These are phyloP conservation scores for Orientallactaga sibirica DNA, from an alignment of 2,797 vertebrate species.

Conservation along the genomic window DNA sequence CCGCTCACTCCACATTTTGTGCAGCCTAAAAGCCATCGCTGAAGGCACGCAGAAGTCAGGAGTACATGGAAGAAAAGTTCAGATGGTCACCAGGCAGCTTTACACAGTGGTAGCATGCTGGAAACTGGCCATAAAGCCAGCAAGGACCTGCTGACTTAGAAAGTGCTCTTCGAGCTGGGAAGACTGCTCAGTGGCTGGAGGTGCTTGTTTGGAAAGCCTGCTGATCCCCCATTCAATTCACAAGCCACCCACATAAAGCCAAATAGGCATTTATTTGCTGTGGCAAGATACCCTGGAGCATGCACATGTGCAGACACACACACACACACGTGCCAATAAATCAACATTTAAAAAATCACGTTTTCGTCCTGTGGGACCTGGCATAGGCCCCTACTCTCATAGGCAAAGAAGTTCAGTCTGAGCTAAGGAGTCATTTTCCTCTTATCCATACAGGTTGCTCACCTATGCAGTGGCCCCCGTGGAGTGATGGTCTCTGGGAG, in stretches of 20 bases:
- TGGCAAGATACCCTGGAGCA: no score
- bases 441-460: slow-evolving; percentile 49
- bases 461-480: slow-evolving; percentile 97
- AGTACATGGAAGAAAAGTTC: not conserved
- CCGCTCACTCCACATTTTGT: not conserved
- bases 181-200: no score
- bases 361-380: not conserved
- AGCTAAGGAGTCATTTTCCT: not conserved
- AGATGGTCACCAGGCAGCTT: not conserved
- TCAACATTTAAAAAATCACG: not conserved
- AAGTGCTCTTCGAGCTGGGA: not conserved
- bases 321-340: no score
- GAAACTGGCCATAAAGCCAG: not conserved
- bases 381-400: not conserved
- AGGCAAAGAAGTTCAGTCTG: not conserved
- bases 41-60: not conserved
- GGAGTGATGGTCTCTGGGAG: slow-evolving; percentile 98
- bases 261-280: no score
- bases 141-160: not conserved
- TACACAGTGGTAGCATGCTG: not conserved
- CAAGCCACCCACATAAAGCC: no score
- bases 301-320: not conserved
- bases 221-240: no score
- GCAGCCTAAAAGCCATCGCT: not conserved
- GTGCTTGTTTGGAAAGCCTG: no score